A percentile compares a stretch with the other conserved stretches of the same genome.
These are phyloP conservation scores for Peromyscus melanophrys DNA, from an alignment of 2,797 vertebrate species.

Conservation along the genomic window DNA sequence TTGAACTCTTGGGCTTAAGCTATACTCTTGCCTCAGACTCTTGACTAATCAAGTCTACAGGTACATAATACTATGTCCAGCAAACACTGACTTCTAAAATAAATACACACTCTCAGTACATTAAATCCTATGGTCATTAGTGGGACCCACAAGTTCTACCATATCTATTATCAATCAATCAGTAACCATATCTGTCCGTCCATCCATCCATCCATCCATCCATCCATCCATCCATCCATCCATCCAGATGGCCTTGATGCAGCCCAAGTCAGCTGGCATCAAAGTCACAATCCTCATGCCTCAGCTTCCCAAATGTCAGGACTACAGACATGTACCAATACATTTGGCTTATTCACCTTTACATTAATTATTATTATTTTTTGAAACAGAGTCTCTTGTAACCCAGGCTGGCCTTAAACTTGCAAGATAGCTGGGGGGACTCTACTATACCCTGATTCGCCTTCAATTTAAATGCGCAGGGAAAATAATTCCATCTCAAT, in stretches of 20 bases:
- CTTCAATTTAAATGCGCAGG: neutral
- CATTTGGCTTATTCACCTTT: neutral
- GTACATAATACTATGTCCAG: neutral
- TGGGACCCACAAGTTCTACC: neutral
- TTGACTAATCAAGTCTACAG: neutral
- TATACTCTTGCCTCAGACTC: neutral
- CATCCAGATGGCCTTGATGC: neutral
- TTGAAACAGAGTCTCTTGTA: neutral
- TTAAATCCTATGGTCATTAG: neutral
- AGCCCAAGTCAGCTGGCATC: neutral
- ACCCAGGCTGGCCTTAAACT: neutral
- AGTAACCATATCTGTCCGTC: neutral
- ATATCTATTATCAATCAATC: neutral
- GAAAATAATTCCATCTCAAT: neutral
- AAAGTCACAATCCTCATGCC: neutral
- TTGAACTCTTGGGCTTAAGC: neutral
- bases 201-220: neutral
- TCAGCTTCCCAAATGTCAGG: neutral
- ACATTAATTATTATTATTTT: neutral
- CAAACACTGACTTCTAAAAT: neutral
- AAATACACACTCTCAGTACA: neutral
- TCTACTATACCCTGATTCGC: neutral
- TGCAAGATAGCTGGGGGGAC: neutral
- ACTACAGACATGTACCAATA: neutral
- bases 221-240: neutral